These are phyloP conservation scores for Drosophila sucinea DNA, from an alignment of 1,140 invertebrate genomes.

Conservation along the genomic window DNA sequence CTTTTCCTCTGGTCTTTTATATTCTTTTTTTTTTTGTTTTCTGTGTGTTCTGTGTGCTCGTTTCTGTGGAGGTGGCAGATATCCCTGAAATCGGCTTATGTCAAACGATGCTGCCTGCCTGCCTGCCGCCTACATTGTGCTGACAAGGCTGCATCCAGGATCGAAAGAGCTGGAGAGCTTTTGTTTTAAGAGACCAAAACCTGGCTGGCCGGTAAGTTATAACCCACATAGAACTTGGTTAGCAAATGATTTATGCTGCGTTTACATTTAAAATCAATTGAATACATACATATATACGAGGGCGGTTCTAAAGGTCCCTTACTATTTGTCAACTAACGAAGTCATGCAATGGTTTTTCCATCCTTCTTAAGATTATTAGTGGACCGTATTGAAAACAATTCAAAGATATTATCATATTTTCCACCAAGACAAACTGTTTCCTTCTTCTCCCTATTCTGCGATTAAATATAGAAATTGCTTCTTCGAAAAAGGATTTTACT, in stretches of 20 bases:
- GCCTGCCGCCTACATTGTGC: slow-evolving; percentile 63
- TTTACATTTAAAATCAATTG: slow-evolving; percentile 76
- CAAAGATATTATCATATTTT: too few relatives aligned
- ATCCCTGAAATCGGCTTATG: slow-evolving; percentile 79
- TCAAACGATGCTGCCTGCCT: slow-evolving; percentile 44
- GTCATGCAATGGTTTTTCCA: too few relatives aligned
- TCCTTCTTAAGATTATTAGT: too few relatives aligned
- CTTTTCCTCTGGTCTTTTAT: background rate
- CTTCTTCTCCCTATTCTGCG: too few relatives aligned
- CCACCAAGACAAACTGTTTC: too few relatives aligned
- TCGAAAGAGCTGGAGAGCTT: slow-evolving; percentile 32
- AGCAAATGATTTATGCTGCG: slow-evolving; percentile 62
- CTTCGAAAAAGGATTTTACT: too few relatives aligned
- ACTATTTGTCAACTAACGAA: too few relatives aligned
- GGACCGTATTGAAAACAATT: too few relatives aligned
- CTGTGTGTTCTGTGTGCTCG: background rate
- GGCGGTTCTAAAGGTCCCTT: too few relatives aligned
- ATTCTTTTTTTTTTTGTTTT: background rate
- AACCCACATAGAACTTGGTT: background rate
- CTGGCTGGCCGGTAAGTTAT: slow-evolving; percentile 10
- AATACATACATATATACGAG: background rate
- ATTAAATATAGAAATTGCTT: too few relatives aligned
- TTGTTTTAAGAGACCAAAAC: slow-evolving; percentile 39
- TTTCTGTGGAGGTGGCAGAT: slow-evolving; percentile 47
- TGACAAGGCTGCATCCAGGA: slow-evolving; percentile 60